phyloP scores from a whole-genome alignment of 2,113 vertebrate species.

The Dipodomys ordii region DNA sequence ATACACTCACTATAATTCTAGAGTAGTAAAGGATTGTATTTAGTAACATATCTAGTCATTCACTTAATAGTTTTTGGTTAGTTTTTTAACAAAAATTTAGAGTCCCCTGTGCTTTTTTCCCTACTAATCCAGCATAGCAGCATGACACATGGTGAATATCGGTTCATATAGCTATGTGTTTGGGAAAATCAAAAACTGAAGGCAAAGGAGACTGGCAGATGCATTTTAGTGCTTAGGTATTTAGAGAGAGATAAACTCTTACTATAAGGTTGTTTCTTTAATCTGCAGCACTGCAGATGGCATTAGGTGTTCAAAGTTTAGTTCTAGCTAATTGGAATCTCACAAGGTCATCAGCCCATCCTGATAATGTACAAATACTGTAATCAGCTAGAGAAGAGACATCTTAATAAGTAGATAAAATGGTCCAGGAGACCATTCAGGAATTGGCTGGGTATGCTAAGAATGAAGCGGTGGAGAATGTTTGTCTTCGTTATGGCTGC shows the following conservation, averaged over 20 bases:
- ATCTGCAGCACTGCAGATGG: neutral
- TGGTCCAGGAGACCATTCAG: neutral
- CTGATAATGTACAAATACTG: neutral
- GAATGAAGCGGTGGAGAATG: neutral
- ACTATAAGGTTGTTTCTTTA: neutral
- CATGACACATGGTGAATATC: neutral
- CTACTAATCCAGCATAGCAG: neutral
- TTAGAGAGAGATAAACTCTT: neutral
- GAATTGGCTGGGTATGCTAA: neutral
- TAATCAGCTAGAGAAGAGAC: neutral
- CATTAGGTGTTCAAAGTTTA: slow-evolving; percentile 15
- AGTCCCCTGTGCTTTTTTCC: neutral
- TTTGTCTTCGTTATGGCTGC: neutral
- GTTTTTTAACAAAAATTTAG: neutral
- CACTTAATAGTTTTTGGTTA: neutral
- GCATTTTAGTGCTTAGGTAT: neutral
- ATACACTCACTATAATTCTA: slow-evolving; percentile 27
- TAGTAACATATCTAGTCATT: slow-evolving; percentile 9
- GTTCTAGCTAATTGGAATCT: neutral
- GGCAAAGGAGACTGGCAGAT: neutral
- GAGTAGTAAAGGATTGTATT: neutral
- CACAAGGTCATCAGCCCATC: neutral
- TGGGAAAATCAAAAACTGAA: neutral
- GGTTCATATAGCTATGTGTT: neutral
- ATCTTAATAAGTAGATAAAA: neutral